A percentile compares a stretch with the other conserved stretches of the same genome.
Conservation (phyloP, 2,888 invertebrate species). For the Drosophila eohydei region DNA sequence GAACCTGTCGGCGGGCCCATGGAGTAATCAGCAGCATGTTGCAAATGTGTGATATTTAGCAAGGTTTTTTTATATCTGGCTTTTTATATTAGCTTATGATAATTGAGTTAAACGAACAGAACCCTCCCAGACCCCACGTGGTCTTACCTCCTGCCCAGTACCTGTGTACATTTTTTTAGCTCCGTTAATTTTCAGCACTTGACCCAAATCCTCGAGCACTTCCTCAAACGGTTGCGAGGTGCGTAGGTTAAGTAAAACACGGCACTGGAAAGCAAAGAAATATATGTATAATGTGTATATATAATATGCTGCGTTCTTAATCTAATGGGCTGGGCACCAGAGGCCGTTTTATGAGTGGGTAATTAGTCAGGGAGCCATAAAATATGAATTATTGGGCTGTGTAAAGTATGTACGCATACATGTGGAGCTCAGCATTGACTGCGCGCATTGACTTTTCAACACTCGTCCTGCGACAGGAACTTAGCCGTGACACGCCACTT, state of each 20-base stretch:
- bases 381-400: conserved; percentile 51
- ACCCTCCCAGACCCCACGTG: not conserved
- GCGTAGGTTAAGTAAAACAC: conserved; percentile 94
- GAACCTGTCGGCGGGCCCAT: conserved; percentile 87
- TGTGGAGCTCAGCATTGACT: conserved; percentile 30
- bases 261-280: conserved; percentile 87
- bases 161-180: conserved; percentile 96
- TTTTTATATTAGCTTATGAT: conserved; percentile 18
- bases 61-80: conserved; percentile 11
- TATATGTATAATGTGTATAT: conserved; percentile 5
- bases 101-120: conserved; percentile 46
- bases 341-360: conserved; percentile 49
- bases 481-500: conserved; percentile 74
- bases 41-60: conserved; percentile 18
- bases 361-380: conserved; percentile 65
- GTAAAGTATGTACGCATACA: conserved; percentile 1
- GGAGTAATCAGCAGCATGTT: conserved; percentile 2
- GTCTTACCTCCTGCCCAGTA: conserved; percentile 93
- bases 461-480: conserved; percentile 64
- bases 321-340: conserved; percentile 20
- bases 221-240: conserved; percentile 98
- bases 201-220: conserved; percentile 95
- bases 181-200: conserved; percentile 95
- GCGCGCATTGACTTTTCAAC: conserved; percentile 65
- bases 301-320: conserved; percentile 33